phyloP scores from a whole-genome alignment of 2,888 invertebrate species.

The Thecocarcelia acutangulata region DNA sequence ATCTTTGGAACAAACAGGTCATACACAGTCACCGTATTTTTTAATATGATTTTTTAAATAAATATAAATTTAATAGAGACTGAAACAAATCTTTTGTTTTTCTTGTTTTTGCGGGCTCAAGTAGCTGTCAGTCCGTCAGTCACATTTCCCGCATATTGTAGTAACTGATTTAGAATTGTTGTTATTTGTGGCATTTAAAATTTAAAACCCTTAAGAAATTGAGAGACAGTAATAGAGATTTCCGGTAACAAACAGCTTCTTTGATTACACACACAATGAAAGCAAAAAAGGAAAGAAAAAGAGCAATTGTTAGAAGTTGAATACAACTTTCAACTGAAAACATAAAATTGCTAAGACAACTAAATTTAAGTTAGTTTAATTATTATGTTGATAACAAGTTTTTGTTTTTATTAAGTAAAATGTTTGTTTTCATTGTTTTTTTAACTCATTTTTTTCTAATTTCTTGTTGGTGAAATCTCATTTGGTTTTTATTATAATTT shows the following conservation, averaged over 20 bases:
- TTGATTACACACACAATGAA: slow-evolving; percentile 51
- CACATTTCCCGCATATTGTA: slow-evolving; percentile 56
- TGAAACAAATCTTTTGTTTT: slow-evolving; percentile 17
- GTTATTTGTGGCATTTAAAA: slow-evolving; percentile 26
- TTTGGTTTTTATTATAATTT: slow-evolving; percentile 9
- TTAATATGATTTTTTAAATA: neutral
- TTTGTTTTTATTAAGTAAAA: neutral
- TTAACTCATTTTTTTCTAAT: neutral
- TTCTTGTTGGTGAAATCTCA: neutral
- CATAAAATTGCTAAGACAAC: slow-evolving; percentile 3
- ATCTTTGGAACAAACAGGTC: slow-evolving; percentile 50
- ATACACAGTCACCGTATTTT: slow-evolving; percentile 13
- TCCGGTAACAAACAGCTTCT: slow-evolving; percentile 44
- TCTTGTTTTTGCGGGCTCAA: neutral
- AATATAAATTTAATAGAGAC: slow-evolving; percentile 12
- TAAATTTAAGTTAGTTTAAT: slow-evolving; percentile 31
- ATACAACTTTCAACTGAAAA: slow-evolving; percentile 25
- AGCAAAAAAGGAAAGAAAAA: slow-evolving; percentile 1
- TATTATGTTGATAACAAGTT: no score
- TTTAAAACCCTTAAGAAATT: slow-evolving; percentile 35
- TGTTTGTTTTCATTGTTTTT: neutral
- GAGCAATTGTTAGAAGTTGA: neutral
- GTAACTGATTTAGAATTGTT: slow-evolving; percentile 41
- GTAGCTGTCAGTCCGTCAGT: slow-evolving; percentile 49
- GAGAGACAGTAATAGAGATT: slow-evolving; percentile 47